A percentile compares a stretch with the other conserved stretches of the same genome.
phyloP scores from a whole-genome alignment of 30 jellyfish, hydroid and myxozoan genomes.

The Morbakka virulenta region DNA sequence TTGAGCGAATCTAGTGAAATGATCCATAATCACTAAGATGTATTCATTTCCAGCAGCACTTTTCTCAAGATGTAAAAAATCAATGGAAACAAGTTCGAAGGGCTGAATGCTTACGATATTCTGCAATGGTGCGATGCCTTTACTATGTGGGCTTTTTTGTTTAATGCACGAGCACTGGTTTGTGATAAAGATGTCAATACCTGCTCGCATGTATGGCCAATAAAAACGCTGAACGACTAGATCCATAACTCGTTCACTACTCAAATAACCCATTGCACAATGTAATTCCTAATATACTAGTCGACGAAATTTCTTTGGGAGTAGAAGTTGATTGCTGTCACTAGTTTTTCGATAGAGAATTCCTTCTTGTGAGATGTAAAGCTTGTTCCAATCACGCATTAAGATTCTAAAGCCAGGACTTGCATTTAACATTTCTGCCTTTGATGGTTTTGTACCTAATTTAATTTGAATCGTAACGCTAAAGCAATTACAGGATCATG shows the following conservation, averaged over 20 bases:
- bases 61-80: conserved; percentile 25
- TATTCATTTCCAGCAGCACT: conserved; percentile 34
- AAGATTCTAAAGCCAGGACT: too few species aligned
- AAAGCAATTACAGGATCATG: too few species aligned
- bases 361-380: conserved; percentile 6
- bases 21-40: conserved; percentile 24
- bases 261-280: conserved; percentile 18
- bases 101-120: conserved; percentile 7
- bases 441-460: too few species aligned
- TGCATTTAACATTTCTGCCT: too few species aligned
- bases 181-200: background rate
- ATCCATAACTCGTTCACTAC: conserved; percentile 19
- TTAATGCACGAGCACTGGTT: background rate
- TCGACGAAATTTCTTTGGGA: conserved; percentile 1
- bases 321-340: background rate
- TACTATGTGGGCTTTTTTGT: background rate
- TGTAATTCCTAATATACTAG: conserved; percentile 13
- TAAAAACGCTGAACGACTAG: conserved; percentile 22
- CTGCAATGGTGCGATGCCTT: conserved; percentile 7
- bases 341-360: background rate
- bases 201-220: conserved; percentile 32
- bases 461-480: too few species aligned
- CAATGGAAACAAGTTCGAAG: conserved; percentile 17
- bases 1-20: conserved; percentile 24
- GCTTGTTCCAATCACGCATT: conserved; percentile 20